Conservation (phyloP, 2,888 invertebrate genomes). For the Drosophila atroscutellata region DNA sequence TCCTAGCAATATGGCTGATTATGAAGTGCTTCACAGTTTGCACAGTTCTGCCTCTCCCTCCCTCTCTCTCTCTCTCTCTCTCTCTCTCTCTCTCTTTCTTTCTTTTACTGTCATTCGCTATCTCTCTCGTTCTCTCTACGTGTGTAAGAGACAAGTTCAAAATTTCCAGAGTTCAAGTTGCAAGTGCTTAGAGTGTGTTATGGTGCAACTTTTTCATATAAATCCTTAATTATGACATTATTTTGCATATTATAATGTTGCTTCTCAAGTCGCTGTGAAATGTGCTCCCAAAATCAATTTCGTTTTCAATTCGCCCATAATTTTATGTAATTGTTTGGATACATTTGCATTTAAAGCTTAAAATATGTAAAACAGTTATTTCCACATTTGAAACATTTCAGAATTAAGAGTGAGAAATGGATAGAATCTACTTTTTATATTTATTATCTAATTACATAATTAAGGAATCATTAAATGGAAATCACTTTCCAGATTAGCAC, state of each 20-base stretch:
- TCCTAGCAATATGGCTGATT: conserved; percentile 65
- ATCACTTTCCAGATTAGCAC: neutral
- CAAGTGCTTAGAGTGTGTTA: conserved; percentile 60
- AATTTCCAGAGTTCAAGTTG: conserved; percentile 67
- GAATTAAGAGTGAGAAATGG: neutral
- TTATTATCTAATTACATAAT: neutral
- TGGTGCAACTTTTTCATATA: conserved; percentile 74
- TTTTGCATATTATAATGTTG: conserved; percentile 80
- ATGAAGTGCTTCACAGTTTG: conserved; percentile 58
- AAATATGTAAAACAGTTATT: neutral
- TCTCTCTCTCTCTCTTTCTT: neutral
- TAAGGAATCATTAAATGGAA: neutral
- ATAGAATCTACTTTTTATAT: neutral
- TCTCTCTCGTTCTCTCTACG: conserved; percentile 3
- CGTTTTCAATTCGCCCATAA: neutral
- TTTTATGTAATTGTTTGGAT: neutral
- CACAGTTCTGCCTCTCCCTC: neutral
- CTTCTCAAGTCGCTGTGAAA: conserved; percentile 2
- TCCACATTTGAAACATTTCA: neutral
- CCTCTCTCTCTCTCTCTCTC: too few relatives aligned
- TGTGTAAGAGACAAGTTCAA: conserved; percentile 57
- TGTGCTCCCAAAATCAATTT: conserved; percentile 19
- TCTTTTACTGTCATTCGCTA: neutral
- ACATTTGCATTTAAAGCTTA: neutral
- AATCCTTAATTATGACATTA: conserved; percentile 84